Evolutionary conservation across 1,140 invertebrate genomes (phyloP).

Genomic region (Cydia fagiglandana): DNA sequence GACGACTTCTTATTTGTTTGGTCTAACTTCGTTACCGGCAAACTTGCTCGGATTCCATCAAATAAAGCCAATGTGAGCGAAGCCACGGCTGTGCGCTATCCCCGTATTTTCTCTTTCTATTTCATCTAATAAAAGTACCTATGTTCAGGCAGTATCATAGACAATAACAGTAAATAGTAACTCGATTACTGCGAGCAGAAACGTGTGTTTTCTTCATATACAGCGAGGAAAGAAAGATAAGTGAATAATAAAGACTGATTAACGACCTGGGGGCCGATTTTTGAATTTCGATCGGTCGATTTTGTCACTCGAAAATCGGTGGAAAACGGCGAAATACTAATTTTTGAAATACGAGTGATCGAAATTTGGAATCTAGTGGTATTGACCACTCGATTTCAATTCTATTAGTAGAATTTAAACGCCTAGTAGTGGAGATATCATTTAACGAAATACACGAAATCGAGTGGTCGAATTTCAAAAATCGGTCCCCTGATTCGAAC

Average conservation of each 20-base stretch:
- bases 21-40: slow-evolving; percentile 44
- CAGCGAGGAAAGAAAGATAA: neutral
- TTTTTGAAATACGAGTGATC: too few relatives aligned
- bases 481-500: too few relatives aligned
- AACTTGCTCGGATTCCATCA: slow-evolving; percentile 40
- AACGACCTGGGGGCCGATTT: too few relatives aligned
- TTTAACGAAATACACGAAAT: too few relatives aligned
- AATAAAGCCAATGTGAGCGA: slow-evolving; percentile 34
- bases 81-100: slow-evolving; percentile 7
- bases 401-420: too few relatives aligned
- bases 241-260: neutral
- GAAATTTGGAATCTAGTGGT: too few relatives aligned
- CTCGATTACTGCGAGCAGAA: neutral
- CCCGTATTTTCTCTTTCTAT: slow-evolving; percentile 28
- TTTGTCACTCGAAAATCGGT: too few relatives aligned
- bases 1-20: slow-evolving; percentile 38
- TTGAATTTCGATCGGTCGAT: too few relatives aligned
- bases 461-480: too few relatives aligned
- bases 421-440: too few relatives aligned
- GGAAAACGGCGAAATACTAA: too few relatives aligned
- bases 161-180: slow-evolving; percentile 29
- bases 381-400: too few relatives aligned
- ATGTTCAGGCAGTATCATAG: slow-evolving; percentile 19
- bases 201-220: slow-evolving; percentile 5
- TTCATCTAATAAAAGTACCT: slow-evolving; percentile 30